A percentile compares a stretch with the other conserved stretches of the same genome.
phyloP scores from a whole-genome alignment of 2,797 vertebrate species.

The Enteromius trimaculatus region DNA sequence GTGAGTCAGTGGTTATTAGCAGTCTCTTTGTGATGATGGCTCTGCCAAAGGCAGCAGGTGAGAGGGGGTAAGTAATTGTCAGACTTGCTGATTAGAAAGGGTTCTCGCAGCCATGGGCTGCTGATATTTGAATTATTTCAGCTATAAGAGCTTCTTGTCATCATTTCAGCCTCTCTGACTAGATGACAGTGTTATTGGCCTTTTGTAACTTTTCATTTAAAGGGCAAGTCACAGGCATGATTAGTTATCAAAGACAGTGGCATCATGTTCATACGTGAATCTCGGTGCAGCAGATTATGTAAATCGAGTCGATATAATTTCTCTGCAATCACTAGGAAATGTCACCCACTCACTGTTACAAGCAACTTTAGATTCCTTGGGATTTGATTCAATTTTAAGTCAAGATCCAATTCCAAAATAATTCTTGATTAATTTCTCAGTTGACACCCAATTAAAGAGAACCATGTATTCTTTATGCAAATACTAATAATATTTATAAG shows the following conservation, averaged over 20 bases:
- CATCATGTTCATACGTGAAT: background rate
- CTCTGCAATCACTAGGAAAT: constrained; percentile 23
- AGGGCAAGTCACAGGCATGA: constrained; percentile 31
- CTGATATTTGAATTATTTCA: constrained; percentile 30
- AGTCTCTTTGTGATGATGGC: constrained; percentile 32
- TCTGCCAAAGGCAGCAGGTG: constrained; percentile 36
- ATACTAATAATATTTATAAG: too few relatives aligned
- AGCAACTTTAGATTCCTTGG: background rate
- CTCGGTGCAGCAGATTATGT: constrained; percentile 17
- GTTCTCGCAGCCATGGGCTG: constrained; percentile 19
- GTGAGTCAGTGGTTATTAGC: constrained; percentile 33
- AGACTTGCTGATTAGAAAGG: constrained; percentile 38
- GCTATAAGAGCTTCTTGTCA: constrained; percentile 12
- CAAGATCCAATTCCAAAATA: background rate
- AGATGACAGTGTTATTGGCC: constrained; percentile 38
- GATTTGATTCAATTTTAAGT: background rate
- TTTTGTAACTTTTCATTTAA: constrained; percentile 47
- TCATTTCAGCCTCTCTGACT: constrained; percentile 17
- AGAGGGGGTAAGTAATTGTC: constrained; percentile 38
- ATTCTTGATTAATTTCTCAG: background rate
- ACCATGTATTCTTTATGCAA: background rate
- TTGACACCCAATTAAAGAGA: background rate
- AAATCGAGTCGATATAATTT: constrained; percentile 18
- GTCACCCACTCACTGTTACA: constrained; percentile 5
- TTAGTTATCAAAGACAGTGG: constrained; percentile 34